phyloP scores from a whole-genome alignment of 2,113 vertebrate genomes.

The Sapayoa aenigma region DNA sequence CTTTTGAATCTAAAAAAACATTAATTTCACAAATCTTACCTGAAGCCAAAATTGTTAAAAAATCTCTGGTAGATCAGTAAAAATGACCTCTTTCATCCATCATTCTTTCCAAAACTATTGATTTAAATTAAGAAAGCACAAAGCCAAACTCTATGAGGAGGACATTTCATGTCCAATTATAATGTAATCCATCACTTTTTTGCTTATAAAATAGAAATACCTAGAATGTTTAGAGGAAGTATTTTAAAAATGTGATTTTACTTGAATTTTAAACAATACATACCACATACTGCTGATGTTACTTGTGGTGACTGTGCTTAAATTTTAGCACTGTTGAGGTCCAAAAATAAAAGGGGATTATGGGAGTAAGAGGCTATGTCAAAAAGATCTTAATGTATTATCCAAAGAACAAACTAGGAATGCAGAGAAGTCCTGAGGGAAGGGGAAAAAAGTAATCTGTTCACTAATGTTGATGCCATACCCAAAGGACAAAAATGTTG shows the following conservation, averaged over 20 bases:
- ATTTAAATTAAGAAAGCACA: not conserved
- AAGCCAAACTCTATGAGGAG: not conserved
- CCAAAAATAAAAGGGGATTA: not conserved
- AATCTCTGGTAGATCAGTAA: not conserved
- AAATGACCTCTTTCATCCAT: not conserved
- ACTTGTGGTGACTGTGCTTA: not conserved
- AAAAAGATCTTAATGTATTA: not conserved
- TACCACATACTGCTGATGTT: not conserved
- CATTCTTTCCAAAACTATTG: constrained; percentile 2
- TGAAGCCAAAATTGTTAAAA: not conserved
- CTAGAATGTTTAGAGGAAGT: not conserved
- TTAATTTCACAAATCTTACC: not conserved
- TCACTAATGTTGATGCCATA: not conserved
- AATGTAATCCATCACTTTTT: not conserved
- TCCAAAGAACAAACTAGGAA: not conserved
- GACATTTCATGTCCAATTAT: not conserved
- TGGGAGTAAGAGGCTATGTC: not conserved
- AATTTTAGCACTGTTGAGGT: not conserved
- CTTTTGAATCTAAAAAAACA: not conserved
- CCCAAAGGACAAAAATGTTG: not conserved
- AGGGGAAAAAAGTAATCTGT: not conserved
- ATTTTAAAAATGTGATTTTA: not conserved
- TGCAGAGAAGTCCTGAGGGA: not conserved
- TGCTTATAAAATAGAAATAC: constrained; percentile 5
- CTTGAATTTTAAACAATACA: not conserved